Evolutionary conservation across 2,113 vertebrate species (phyloP).

Genomic region (Varanus salvator): DNA sequence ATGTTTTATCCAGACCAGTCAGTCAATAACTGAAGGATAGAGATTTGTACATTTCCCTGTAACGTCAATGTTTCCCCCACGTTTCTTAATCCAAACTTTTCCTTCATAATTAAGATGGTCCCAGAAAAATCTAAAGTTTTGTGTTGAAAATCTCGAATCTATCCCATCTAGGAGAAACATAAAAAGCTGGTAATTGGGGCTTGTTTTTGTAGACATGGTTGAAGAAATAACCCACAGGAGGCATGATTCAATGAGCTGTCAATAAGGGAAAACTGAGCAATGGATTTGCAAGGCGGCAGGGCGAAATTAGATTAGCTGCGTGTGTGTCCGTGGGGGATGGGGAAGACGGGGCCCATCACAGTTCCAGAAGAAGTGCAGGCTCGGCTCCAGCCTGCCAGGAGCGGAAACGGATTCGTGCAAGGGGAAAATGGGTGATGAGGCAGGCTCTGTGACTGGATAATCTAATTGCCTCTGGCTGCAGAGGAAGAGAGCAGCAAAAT

Average conservation of each 20-base stretch:
- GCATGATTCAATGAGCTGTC: slow-evolving; percentile 47
- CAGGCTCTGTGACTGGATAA: slow-evolving; percentile 45
- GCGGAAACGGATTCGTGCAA: slow-evolving; percentile 44
- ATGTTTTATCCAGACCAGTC: no score
- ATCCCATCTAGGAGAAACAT: neutral
- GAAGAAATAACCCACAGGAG: slow-evolving; percentile 20
- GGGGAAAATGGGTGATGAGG: slow-evolving; percentile 4
- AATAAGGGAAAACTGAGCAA: slow-evolving; percentile 2
- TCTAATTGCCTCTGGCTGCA: neutral
- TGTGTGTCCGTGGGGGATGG: neutral
- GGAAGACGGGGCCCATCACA: neutral
- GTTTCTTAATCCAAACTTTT: neutral
- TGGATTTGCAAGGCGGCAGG: slow-evolving; percentile 45
- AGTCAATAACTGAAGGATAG: no score
- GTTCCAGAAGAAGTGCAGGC: slow-evolving; percentile 13
- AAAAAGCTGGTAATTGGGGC: neutral
- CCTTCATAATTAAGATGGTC: neutral
- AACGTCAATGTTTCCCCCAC: neutral
- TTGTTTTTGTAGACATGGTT: neutral
- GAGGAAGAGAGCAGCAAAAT: no score
- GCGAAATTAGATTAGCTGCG: slow-evolving; percentile 34
- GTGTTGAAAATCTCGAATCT: neutral
- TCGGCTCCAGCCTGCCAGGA: slow-evolving; percentile 25
- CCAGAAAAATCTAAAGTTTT: neutral
- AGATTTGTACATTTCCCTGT: neutral